Base-by-base conservation (phyloP, 2,888 invertebrate species). In the Eueremaeus valkanovi region DNA sequence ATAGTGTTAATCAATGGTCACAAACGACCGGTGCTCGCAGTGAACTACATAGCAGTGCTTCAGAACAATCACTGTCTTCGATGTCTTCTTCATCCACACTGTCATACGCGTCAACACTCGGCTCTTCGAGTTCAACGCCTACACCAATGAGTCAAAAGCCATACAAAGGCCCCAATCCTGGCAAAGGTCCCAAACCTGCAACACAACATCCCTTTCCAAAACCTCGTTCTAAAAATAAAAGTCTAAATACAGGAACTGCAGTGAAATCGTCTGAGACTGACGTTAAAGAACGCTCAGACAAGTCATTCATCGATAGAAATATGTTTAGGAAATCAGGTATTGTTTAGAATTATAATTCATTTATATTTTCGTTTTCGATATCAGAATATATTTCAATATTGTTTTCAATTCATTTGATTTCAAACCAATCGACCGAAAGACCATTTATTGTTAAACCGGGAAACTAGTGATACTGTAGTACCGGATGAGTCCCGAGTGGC, bases 21-120 rank as follows among this genome's bases (percentile, higher is more conserved):
- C 21, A 55, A 6, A 8, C 5, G 8, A 24, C 55, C 55, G 13
- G 55, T 55, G 27, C 55, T 55, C 55, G 55, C 18, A 29, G 13
- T 27, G 8, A 29, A 5, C 29, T 55, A 21, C 18, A 55, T 29
- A 74, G 66, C 66, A 72, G 75, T 42, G 55, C 75, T 16, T 75
- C 75, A 1, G 75, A 75, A 45, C 75, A 75, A 45, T 75, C 75
- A 11, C 29, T 75, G 29, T 75, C 75, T 27, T 75, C 75, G 24
- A 24, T 72, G 18, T 72, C 75, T 27, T 75, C 75, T 9, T 74
- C 74, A n/a, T 74, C 66, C 1, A 72, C 72, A n/a, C 33, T 72
- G 42, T 72, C 72, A 24, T 31, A 45, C 58, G 55, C 72, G 21
- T 74, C 74, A 6, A 66, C 74, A 61, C 55, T 72, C 13, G 72